Evolutionary conservation across 2,113 vertebrate species (phyloP), one percentile per base, ranked within the genome.

Genomic region (Picathartes gymnocephalus): DNA sequence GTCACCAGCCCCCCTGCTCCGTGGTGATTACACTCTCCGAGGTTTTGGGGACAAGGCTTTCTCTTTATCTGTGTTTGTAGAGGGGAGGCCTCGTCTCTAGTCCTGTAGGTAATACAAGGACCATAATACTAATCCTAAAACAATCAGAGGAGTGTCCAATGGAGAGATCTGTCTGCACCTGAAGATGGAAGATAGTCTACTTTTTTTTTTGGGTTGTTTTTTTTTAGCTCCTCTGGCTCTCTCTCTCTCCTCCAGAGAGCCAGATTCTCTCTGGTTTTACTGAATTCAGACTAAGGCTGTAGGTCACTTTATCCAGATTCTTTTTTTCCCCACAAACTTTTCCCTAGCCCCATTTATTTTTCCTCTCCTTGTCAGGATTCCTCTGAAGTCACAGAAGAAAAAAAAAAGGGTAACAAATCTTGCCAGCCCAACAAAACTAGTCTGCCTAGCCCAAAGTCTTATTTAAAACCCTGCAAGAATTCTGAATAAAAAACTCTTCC

Each of bases 91-190:
- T 77, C 90, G 40, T 64, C 93, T 88, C 72, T 80, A 45, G 42
- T 77, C 81, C 28, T 58, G 54, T 24, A 92, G 68, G 93, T 91
- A 94, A 92, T 91, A 95, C 93, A 94, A 95, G 94, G 71, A 66
- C 92, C 48, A 87, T 94, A 95, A 95, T 91, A 87, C 93, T 94
- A 96, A 94, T 95, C 94, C 95, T 86, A 70, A 95, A 93, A 94
- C 87, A 96, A 93, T 79, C 53, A 87, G 20, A 72, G 78, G 54
- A 94, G 92, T 74, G 62, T 37, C 79, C 70, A 69, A 8, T 10
- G 54, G 20, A 57, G 66, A 77, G 71, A 95, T 86, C 87, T 94
- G 93, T 89, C 94, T 71, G 82, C 82, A 93, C 47, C 90, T 90
- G 48, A 88, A 88, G 76, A 83, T 73, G 62, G 86, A 87, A 62